Evolutionary conservation across 2,113 vertebrate species (phyloP).

Genomic region (Heteronetta atricapilla): DNA sequence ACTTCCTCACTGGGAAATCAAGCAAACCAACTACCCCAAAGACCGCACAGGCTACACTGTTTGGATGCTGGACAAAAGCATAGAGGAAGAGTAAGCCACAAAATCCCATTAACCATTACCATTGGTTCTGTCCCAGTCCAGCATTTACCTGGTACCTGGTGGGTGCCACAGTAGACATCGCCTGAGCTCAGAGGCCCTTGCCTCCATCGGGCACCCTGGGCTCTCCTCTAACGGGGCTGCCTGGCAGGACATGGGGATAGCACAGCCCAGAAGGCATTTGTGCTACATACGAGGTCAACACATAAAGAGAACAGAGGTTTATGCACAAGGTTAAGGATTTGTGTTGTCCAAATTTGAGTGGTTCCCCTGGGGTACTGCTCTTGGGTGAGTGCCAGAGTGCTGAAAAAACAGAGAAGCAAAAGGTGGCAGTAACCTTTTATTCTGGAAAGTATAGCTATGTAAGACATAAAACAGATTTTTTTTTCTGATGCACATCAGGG

Average conservation of each 20-base stretch:
- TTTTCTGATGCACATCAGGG: not conserved
- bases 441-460: not conserved
- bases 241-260: not conserved
- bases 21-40: no score
- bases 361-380: not conserved
- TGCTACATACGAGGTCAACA: rapidly evolving
- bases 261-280: not conserved
- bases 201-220: not conserved
- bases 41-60: rapidly evolving
- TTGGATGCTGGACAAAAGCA: not conserved
- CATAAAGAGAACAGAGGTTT: not conserved
- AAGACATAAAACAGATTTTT: not conserved
- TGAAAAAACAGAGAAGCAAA: not conserved
- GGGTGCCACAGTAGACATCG: rapidly evolving
- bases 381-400: not conserved
- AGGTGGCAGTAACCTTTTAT: not conserved
- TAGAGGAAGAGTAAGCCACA: not conserved
- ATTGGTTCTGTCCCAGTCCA: not conserved
- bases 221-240: not conserved
- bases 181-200: not conserved
- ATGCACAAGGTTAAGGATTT: rapidly evolving
- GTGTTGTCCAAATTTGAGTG: not conserved
- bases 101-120: not conserved
- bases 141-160: rapidly evolving
- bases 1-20: not conserved